A percentile compares a stretch with the other conserved stretches of the same genome.
phyloP scores from a whole-genome alignment of 2,888 invertebrate genomes.

The Pediacus dermestoides region DNA sequence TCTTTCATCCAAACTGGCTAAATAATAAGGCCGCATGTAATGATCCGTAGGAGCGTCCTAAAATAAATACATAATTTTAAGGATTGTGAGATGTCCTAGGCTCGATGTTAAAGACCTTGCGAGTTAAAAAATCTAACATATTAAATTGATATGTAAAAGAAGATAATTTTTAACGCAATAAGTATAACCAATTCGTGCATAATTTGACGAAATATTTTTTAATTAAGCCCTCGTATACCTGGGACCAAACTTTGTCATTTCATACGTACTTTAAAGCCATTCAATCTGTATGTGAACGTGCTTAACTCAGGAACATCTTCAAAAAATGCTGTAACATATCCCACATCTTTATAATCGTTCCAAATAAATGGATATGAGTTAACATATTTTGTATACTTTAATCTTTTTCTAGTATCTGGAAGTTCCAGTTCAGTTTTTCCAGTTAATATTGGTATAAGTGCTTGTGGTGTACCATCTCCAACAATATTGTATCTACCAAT shows the following conservation, averaged over 20 bases:
- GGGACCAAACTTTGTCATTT: too few relatives aligned
- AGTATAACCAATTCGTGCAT: too few relatives aligned
- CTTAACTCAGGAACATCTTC: slow-evolving; percentile 84
- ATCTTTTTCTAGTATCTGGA: slow-evolving; percentile 76
- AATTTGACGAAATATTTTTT: too few relatives aligned
- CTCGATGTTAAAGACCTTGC: too few relatives aligned
- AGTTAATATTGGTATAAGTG: slow-evolving; percentile 82
- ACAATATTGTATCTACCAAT: slow-evolving; percentile 66
- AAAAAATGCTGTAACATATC: slow-evolving; percentile 76
- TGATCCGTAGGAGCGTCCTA: slow-evolving; percentile 80
- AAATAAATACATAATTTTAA: too few relatives aligned
- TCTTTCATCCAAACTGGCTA: slow-evolving; percentile 60
- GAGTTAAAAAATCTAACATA: too few relatives aligned
- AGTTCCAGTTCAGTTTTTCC: slow-evolving; percentile 82
- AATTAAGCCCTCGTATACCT: too few relatives aligned
- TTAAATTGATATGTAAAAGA: too few relatives aligned
- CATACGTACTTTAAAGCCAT: slow-evolving; percentile 70
- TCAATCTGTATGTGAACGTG: slow-evolving; percentile 85
- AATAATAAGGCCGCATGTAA: slow-evolving; percentile 78
- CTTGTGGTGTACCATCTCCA: slow-evolving; percentile 84
- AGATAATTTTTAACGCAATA: too few relatives aligned
- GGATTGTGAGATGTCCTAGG: too few relatives aligned
- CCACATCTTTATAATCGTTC: slow-evolving; percentile 68
- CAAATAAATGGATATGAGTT: slow-evolving; percentile 84
- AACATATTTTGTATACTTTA: slow-evolving; percentile 61